A percentile compares a stretch with the other conserved stretches of the same genome.
Conservation (phyloP, 2,113 vertebrate genomes). For the Erinaceus europaeus region DNA sequence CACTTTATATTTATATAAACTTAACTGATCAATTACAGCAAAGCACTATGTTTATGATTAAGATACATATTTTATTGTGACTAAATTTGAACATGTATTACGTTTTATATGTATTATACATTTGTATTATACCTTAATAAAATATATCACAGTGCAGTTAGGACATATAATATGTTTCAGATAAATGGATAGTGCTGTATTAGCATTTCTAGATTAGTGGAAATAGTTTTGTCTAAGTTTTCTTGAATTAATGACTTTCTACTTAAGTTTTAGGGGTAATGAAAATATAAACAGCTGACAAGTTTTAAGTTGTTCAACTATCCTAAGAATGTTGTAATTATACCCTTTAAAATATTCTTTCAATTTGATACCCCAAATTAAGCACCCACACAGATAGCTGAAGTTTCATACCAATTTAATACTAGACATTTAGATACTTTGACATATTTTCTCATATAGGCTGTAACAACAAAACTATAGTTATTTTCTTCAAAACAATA, state of each 20-base stretch:
- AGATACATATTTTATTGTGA: neutral
- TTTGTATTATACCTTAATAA: neutral
- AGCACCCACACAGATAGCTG: neutral
- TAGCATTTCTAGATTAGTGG: no score
- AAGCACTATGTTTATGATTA: no score
- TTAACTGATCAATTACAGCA: no score
- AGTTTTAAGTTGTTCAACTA: neutral
- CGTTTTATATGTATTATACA: neutral
- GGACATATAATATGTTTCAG: no score
- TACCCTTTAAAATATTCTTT: conserved; percentile 27
- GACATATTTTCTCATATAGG: neutral
- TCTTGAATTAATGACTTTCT: no score
- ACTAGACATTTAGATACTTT: neutral
- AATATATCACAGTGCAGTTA: no score
- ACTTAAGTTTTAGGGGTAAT: no score
- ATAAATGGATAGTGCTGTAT: no score
- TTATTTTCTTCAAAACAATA: neutral
- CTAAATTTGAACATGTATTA: neutral
- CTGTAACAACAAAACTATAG: neutral
- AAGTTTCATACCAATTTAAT: neutral
- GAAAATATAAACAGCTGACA: no score
- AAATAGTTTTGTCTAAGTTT: no score
- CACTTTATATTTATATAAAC: no score
- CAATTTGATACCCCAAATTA: neutral
- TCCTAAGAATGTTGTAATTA: neutral